Evolutionary conservation across 2,113 vertebrate species (phyloP).

Genomic region (Morone chrysops): DNA sequence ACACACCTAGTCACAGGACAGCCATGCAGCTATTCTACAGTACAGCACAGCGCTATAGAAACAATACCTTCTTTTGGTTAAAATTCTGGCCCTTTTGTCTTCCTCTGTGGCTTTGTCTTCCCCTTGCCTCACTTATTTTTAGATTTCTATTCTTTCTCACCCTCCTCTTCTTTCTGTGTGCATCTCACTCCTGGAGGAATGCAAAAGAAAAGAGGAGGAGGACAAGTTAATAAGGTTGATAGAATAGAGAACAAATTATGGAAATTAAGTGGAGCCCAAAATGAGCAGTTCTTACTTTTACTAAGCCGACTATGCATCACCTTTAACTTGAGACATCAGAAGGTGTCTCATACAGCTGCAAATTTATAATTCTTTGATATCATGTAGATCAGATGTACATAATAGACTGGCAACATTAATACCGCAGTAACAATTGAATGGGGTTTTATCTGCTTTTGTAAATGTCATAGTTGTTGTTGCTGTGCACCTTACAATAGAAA

Average conservation of each 20-base stretch:
- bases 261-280: constrained; percentile 3
- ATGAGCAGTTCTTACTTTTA: background rate
- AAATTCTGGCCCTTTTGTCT: constrained; percentile 18
- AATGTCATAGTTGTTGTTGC: constrained; percentile 26
- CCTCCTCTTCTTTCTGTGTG: constrained; percentile 44
- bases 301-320: background rate
- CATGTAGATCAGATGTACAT: background rate
- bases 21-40: too few relatives aligned
- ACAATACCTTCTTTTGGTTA: constrained; percentile 9
- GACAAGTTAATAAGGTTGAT: constrained; percentile 4
- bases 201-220: constrained; percentile 32
- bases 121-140: constrained; percentile 58
- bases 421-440: constrained; percentile 6
- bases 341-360: background rate
- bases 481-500: constrained; percentile 4
- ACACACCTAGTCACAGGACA: background rate
- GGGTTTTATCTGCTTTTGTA: constrained; percentile 7
- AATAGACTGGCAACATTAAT: background rate
- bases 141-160: constrained; percentile 50
- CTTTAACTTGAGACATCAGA: background rate
- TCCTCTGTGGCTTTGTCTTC: constrained; percentile 43
- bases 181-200: constrained; percentile 32
- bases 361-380: too few relatives aligned
- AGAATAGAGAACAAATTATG: background rate
- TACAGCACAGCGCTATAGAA: background rate